Base-by-base conservation (phyloP, 2,797 vertebrate species). In the Dicrostonyx torquatus region DNA sequence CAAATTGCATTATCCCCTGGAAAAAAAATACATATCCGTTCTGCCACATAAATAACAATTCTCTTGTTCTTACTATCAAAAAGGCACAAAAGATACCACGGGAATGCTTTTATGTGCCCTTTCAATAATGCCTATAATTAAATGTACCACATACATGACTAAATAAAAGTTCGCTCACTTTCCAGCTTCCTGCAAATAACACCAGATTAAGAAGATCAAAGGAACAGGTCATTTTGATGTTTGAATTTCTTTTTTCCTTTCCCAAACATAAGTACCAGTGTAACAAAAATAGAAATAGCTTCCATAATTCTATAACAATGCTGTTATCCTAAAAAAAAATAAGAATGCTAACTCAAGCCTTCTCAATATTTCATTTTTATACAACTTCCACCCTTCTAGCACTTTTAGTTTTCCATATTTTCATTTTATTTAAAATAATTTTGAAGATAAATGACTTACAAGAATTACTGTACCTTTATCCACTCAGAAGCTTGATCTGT, bases 141-240 rank as follows among this genome's bases (percentile, higher is more conserved):
- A 97, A 94, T 92, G 80, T 75, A 92, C 73, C 85, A 20, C 58
- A 86, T 89, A 72, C 24, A 24, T 92, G 90, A 97, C 93, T 58
- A 13, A 96, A 95, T 90, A 95, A 94, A 96, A 93, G 77, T 94
- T 92, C 68, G 84, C 90, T 92, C 93, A 75, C 77, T 96, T 94
- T 95, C 90, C 80, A 93, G 80, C 87, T 96, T 97, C 93, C 89
- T 95, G 92, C 87, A 90, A 97, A 96, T 94, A 96, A 94, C 7
- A 43, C 84, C 50, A 80, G 87, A 97, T 94, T 96, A 95, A 91
- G 77, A 94, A 96, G 97, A 97, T 97, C 93, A 97, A 97, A 97
- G 96, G 26, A 95, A 85, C 78, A 90, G 94, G 60, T 79, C 70
- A 85, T 96, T 97, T 76, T 94, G 58, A 88, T 93, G 78, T 89